Evolutionary conservation across 2,797 vertebrate genomes (phyloP).

Genomic region (Chloroceryle inda): DNA sequence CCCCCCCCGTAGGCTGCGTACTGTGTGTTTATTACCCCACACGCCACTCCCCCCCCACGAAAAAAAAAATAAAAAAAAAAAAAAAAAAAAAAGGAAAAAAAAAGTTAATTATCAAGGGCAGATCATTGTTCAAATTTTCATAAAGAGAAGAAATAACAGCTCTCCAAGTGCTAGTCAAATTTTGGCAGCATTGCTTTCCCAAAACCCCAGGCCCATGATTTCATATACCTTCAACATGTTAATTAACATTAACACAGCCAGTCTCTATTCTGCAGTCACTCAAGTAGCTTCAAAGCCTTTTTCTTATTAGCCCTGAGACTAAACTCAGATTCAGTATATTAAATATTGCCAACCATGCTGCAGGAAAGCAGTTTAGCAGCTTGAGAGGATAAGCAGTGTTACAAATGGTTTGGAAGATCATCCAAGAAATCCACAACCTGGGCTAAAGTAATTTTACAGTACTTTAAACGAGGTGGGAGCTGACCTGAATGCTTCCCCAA

Average conservation of each 20-base stretch:
- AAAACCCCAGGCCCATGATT: not conserved
- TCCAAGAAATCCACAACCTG: not conserved
- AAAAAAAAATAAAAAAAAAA: too few relatives aligned
- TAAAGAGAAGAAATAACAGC: not conserved
- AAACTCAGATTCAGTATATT: not conserved
- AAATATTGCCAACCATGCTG: not conserved
- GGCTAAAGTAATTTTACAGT: not conserved
- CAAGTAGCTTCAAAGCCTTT: not conserved
- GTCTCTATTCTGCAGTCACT: not conserved
- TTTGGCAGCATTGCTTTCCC: not conserved
- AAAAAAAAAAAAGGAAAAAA: not conserved
- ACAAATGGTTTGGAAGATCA: not conserved
- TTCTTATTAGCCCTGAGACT: not conserved
- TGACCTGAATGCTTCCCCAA: not conserved
- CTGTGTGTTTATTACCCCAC: too few relatives aligned
- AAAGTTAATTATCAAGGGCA: not conserved
- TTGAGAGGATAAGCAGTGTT: not conserved
- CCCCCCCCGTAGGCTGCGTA: too few relatives aligned
- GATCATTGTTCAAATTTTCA: not conserved
- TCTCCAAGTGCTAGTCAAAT: not conserved
- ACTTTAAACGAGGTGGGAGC: not conserved
- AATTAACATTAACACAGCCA: not conserved
- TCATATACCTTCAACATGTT: not conserved
- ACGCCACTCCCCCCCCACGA: too few relatives aligned
- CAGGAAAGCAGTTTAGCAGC: not conserved